These are phyloP conservation scores for Hassar affinis DNA, from an alignment of 2,113 vertebrate genomes.

Conservation along the genomic window DNA sequence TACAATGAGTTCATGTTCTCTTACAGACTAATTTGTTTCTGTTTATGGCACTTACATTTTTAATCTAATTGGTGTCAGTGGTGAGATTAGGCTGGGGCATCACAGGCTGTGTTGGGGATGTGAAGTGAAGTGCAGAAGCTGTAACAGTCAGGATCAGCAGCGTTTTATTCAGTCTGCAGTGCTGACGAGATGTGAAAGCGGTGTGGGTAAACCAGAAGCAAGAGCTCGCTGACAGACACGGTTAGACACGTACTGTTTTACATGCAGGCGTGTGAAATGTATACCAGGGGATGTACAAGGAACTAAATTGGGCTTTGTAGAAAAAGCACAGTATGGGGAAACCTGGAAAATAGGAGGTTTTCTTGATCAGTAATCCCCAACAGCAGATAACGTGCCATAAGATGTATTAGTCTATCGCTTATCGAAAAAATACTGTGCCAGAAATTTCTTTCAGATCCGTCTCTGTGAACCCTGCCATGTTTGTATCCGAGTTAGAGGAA, in stretches of 20 bases:
- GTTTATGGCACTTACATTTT: neutral
- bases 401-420: neutral
- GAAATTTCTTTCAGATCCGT: neutral
- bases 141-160: constrained; percentile 23
- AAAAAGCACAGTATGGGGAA: neutral
- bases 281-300: too few relatives aligned
- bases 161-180: constrained; percentile 39
- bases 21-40: neutral
- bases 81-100: constrained; percentile 8
- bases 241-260: constrained; percentile 22
- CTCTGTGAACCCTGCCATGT: neutral
- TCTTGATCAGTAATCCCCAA: neutral
- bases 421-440: neutral
- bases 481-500: neutral
- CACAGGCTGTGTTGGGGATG: neutral
- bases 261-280: constrained; percentile 38
- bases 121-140: neutral
- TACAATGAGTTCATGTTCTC: neutral
- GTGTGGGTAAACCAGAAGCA: constrained; percentile 33
- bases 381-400: neutral
- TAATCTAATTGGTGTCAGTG: neutral
- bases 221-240: neutral
- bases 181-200: constrained; percentile 23
- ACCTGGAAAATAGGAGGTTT: neutral
- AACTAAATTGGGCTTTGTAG: neutral